Evolutionary conservation across 2,113 vertebrate species (phyloP).

Genomic region (Echinops telfairi): DNA sequence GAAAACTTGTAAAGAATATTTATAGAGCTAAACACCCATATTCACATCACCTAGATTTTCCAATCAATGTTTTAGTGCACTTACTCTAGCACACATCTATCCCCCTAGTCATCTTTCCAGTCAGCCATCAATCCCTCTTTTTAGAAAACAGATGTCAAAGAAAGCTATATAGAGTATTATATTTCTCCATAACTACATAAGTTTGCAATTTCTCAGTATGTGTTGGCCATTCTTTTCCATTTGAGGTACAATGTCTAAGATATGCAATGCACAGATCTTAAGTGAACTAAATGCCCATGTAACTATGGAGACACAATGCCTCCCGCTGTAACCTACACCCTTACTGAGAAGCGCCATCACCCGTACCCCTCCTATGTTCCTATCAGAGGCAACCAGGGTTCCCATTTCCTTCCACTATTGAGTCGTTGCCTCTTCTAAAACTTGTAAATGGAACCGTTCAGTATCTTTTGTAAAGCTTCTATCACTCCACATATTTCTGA

Average conservation of each 20-base stretch:
- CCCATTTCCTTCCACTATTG: neutral
- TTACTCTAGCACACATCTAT: neutral
- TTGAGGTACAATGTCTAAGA: slow-evolving; percentile 30
- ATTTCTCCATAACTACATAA: neutral
- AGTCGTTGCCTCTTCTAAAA: slow-evolving; percentile 8
- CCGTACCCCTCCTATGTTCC: neutral
- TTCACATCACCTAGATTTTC: neutral
- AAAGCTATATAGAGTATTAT: slow-evolving; percentile 3
- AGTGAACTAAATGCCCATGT: neutral
- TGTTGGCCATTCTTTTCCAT: slow-evolving; percentile 42
- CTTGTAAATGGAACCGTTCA: neutral
- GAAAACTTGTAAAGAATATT: slow-evolving; percentile 6
- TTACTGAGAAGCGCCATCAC: neutral
- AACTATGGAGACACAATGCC: too few species aligned
- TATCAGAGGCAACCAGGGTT: neutral
- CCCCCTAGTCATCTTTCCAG: neutral
- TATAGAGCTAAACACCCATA: neutral
- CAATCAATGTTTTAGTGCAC: slow-evolving; percentile 1
- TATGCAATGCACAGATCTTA: neutral
- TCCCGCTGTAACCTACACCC: neutral
- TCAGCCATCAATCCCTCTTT: neutral
- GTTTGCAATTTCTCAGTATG: neutral
- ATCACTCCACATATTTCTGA: slow-evolving; percentile 12
- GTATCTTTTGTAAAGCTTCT: slow-evolving; percentile 16
- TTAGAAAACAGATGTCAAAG: slow-evolving; percentile 21